These are phyloP conservation scores for Rallus crepitans DNA, from an alignment of 2,797 vertebrate genomes.

Conservation along the genomic window DNA sequence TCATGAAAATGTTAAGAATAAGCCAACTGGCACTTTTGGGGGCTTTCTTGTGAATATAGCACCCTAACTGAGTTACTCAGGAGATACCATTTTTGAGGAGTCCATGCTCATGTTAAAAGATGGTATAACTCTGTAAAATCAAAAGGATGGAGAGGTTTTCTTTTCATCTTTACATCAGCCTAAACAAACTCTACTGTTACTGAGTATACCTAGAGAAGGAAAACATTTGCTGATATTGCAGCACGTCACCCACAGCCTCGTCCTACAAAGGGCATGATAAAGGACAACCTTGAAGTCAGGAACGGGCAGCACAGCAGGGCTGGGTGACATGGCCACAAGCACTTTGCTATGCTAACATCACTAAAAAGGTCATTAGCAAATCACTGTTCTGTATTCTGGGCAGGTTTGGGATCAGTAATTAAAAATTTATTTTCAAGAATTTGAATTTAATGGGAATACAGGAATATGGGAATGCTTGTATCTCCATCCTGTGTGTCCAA, in stretches of 20 bases:
- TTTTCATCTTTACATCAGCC: not conserved
- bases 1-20: not conserved
- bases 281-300: not conserved
- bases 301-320: fast-evolving
- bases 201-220: not conserved
- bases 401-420: not conserved
- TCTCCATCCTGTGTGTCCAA: not conserved
- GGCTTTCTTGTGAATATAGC: not conserved
- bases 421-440: not conserved
- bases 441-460: not conserved
- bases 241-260: fast-evolving
- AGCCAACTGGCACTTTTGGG: not conserved
- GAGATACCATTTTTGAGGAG: not conserved
- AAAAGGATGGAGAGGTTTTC: not conserved
- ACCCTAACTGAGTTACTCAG: not conserved
- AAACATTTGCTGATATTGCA: not conserved
- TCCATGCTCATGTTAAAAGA: not conserved
- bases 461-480: not conserved
- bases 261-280: fast-evolving
- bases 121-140: not conserved
- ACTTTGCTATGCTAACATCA: not conserved
- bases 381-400: not conserved
- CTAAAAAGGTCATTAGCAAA: not conserved
- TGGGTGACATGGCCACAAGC: not conserved
- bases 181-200: not conserved